phyloP scores from a whole-genome alignment of 2,888 invertebrate species.

The Minunthozetes semirufus region DNA sequence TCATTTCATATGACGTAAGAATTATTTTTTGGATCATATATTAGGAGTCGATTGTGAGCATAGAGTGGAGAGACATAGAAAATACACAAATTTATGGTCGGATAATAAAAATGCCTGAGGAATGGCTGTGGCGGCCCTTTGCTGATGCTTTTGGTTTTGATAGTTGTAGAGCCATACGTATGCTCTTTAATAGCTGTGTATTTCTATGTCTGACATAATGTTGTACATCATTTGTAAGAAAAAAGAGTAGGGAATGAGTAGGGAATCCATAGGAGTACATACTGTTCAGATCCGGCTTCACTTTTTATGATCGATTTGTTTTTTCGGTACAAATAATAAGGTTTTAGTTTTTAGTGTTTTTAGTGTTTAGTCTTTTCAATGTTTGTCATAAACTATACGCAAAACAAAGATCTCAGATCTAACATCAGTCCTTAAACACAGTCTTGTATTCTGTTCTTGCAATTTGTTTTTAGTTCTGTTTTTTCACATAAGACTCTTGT shows the following conservation, averaged over 20 bases:
- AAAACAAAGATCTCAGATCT: background rate
- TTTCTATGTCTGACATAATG: background rate
- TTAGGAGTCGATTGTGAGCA: background rate
- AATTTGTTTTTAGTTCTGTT: background rate
- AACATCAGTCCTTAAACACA: no score
- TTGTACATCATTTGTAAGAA: background rate
- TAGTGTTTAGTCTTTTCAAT: no score
- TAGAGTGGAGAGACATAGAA: background rate
- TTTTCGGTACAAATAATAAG: background rate
- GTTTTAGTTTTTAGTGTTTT: background rate
- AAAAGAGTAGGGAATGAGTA: background rate
- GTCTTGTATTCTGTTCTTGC: background rate
- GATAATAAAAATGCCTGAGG: constrained; percentile 25
- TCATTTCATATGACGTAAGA: constrained; percentile 12
- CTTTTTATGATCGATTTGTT: constrained; percentile 22
- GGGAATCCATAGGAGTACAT: background rate
- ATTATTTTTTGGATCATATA: background rate
- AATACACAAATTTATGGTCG: background rate
- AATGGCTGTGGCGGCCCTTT: background rate
- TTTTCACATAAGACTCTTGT: background rate
- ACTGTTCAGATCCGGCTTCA: constrained; percentile 14
- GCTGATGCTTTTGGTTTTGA: background rate
- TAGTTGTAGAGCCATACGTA: background rate
- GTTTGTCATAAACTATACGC: background rate
- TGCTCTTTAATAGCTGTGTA: background rate